Conservation (phyloP, 2,797 vertebrate genomes). For the Acanthis flammea region DNA sequence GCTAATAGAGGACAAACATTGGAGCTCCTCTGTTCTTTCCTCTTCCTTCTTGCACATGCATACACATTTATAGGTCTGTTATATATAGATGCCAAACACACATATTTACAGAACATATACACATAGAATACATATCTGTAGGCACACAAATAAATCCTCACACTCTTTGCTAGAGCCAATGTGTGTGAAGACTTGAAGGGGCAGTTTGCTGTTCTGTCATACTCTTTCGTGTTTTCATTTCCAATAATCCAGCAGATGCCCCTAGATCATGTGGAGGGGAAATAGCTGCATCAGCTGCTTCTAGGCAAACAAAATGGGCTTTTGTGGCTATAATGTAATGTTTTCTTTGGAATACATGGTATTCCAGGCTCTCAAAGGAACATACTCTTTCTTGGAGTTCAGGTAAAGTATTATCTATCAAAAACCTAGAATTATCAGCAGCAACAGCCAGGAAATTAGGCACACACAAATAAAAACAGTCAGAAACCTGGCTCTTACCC, state of each 20-base stretch:
- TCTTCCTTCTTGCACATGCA: background rate
- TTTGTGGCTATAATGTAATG: background rate
- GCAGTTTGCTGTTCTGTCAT: background rate
- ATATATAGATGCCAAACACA: background rate
- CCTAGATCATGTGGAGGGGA: background rate
- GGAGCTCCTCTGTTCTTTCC: slow-evolving; percentile 1
- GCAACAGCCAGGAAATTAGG: background rate
- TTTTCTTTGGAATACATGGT: slow-evolving; percentile 1
- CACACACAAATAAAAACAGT: accelerated
- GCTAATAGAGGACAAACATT: slow-evolving; percentile 61
- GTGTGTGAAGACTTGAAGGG: background rate
- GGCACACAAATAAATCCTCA: background rate
- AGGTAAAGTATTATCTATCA: background rate
- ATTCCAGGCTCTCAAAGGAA: background rate
- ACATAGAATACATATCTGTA: background rate
- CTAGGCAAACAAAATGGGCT: background rate
- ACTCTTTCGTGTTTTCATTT: background rate
- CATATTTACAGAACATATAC: background rate
- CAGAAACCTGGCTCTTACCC: background rate
- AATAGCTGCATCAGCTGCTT: background rate
- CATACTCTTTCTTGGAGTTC: background rate
- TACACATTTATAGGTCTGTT: background rate
- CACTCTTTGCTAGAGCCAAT: background rate
- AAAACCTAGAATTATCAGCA: background rate
- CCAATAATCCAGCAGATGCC: background rate